These are phyloP conservation scores for Vulpes ferrilata DNA, from an alignment of 2,113 vertebrate species.

Conservation along the genomic window DNA sequence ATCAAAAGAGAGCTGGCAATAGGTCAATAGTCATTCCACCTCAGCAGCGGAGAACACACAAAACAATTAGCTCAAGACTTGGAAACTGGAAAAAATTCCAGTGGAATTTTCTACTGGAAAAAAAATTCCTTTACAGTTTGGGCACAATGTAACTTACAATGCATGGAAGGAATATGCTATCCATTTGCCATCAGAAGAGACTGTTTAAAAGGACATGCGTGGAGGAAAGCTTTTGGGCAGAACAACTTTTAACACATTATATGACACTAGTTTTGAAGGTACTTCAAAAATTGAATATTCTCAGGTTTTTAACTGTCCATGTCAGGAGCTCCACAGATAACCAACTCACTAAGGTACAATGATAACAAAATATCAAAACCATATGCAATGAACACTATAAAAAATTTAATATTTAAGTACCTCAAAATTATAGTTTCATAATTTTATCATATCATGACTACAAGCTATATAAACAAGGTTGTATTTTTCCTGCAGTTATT, in stretches of 20 bases:
- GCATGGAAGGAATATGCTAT: neutral
- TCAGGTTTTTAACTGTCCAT: constrained; percentile 47
- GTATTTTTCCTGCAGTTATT: neutral
- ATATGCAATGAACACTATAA: neutral
- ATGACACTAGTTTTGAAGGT: neutral
- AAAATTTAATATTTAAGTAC: constrained; percentile 34
- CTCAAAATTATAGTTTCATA: constrained; percentile 29
- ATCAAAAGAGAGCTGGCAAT: neutral
- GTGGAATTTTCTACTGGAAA: neutral
- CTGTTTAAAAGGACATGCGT: neutral
- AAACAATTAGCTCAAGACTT: constrained; percentile 32
- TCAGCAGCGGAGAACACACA: constrained; percentile 32
- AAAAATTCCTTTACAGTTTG: constrained; percentile 27
- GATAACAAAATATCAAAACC: constrained; percentile 47
- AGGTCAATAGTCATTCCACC: constrained; percentile 22
- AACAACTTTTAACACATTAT: neutral
- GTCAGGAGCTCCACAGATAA: neutral
- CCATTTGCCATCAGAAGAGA: neutral
- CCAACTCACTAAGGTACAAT: neutral
- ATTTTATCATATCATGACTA: constrained; percentile 49
- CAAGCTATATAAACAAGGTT: constrained; percentile 7
- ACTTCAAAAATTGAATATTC: constrained; percentile 17
- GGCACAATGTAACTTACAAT: constrained; percentile 15
- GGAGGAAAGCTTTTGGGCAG: neutral
- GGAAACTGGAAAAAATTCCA: constrained; percentile 2